These are phyloP conservation scores for Aphelinus atriplicis DNA, from an alignment of 1,140 invertebrate genomes.

Conservation along the genomic window DNA sequence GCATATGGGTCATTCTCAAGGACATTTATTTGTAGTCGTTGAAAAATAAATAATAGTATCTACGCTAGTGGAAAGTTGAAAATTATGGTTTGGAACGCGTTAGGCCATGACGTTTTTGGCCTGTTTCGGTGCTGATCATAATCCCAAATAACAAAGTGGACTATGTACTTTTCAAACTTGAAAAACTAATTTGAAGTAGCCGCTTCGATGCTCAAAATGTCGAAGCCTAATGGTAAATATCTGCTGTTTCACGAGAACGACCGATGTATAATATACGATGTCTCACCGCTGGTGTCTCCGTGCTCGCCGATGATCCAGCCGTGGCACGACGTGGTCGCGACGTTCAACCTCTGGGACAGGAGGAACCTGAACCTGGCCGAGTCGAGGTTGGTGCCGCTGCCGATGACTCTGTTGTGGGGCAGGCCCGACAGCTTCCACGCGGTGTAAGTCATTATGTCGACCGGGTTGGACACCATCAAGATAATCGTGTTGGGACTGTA, in stretches of 20 bases:
- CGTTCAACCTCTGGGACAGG: conserved; percentile 81
- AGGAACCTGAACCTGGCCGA: conserved; percentile 90
- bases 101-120: too few relatives aligned
- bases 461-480: conserved; percentile 91
- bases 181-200: neutral
- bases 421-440: conserved; percentile 92
- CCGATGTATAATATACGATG: too few relatives aligned
- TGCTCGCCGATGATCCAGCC: conserved; percentile 92
- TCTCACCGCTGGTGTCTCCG: conserved; percentile 79
- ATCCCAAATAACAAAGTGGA: too few relatives aligned
- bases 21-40: too few relatives aligned
- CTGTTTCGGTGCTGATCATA: too few relatives aligned
- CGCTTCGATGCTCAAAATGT: neutral
- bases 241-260: too few relatives aligned
- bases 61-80: too few relatives aligned
- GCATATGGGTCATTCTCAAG: too few relatives aligned
- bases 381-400: conserved; percentile 91
- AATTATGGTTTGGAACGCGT: too few relatives aligned
- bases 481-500: conserved; percentile 88
- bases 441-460: conserved; percentile 92
- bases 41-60: too few relatives aligned
- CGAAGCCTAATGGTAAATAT: too few relatives aligned
- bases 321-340: conserved; percentile 85
- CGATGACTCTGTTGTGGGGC: conserved; percentile 86
- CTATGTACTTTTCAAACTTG: neutral